A percentile compares a stretch with the other conserved stretches of the same genome.
Evolutionary conservation across 2,797 vertebrate genomes (phyloP).

Genomic region (Malurus splendens): DNA sequence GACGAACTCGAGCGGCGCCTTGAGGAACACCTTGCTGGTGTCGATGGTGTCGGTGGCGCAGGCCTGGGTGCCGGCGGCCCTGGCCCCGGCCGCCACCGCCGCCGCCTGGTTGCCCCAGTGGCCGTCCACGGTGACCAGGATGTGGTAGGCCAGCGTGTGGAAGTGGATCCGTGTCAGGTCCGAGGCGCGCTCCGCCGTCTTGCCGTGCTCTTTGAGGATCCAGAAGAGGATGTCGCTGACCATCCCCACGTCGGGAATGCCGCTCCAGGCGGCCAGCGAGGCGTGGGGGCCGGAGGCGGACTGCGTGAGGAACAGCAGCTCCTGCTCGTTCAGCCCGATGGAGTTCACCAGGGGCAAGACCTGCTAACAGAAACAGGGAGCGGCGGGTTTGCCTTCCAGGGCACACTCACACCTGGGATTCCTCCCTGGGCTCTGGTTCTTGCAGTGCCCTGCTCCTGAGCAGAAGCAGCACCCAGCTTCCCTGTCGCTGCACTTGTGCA

Average conservation of each 20-base stretch:
- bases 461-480: background rate
- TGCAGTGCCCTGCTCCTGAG: background rate
- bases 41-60: conserved; percentile 82
- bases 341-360: conserved; percentile 91
- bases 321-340: conserved; percentile 95
- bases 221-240: conserved; percentile 95
- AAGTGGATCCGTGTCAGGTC: conserved; percentile 93
- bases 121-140: conserved; percentile 88
- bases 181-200: conserved; percentile 67
- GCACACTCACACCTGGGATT: background rate
- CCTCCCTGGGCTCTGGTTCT: background rate
- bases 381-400: background rate
- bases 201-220: conserved; percentile 85
- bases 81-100: conserved; percentile 87
- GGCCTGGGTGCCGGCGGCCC: conserved; percentile 88
- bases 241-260: conserved; percentile 84
- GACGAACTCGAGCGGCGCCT: conserved; percentile 81
- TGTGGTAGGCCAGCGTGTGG: conserved; percentile 93
- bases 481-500: background rate
- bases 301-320: conserved; percentile 94
- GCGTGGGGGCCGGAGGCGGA: conserved; percentile 84
- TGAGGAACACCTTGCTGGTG: conserved; percentile 77
- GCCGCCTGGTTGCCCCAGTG: conserved; percentile 92
- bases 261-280: conserved; percentile 79
- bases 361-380: conserved; percentile 86